phyloP scores from a whole-genome alignment of 2,888 invertebrate species.

The Alitta virens region DNA sequence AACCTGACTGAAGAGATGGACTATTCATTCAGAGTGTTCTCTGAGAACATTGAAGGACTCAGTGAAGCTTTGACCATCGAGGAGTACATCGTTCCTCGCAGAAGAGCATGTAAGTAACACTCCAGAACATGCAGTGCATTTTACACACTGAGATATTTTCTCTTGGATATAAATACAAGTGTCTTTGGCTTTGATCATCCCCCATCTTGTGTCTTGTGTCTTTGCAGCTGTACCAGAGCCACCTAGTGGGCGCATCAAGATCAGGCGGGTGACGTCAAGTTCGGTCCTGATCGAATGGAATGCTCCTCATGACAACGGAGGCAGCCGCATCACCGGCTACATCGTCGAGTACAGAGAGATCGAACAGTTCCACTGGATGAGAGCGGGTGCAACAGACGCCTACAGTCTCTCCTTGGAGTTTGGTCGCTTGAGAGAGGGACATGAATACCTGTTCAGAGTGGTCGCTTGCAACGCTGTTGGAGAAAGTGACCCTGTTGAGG shows the following conservation, averaged over 20 bases:
- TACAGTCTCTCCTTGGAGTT: conserved; percentile 23
- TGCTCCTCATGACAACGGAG: conserved; percentile 63
- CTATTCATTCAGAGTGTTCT: conserved; percentile 83
- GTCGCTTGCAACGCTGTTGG: conserved; percentile 35
- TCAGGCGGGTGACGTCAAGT: conserved; percentile 63
- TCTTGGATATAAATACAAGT: too few relatives aligned
- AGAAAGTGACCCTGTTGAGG: conserved; percentile 28
- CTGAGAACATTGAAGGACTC: conserved; percentile 79
- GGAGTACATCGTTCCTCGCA: conserved; percentile 34
- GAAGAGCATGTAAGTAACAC: conserved; percentile 49
- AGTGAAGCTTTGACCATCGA: conserved; percentile 66
- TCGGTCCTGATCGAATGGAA: conserved; percentile 80
- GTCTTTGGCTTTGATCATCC: too few relatives aligned
- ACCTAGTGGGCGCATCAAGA: conserved; percentile 25
- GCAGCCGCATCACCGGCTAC: conserved; percentile 33
- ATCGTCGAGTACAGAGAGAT: conserved; percentile 33
- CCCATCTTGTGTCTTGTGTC: not conserved
- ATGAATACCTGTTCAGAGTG: conserved; percentile 53
- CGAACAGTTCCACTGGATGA: conserved; percentile 24
- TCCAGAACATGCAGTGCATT: not conserved
- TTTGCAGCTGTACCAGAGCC: conserved; percentile 27
- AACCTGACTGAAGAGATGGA: conserved; percentile 74
- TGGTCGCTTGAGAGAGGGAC: conserved; percentile 38
- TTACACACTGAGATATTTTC: too few relatives aligned
- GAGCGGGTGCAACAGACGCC: conserved; percentile 22